A percentile compares a stretch with the other conserved stretches of the same genome.
These are phyloP conservation scores for Cacoxenus indagator DNA, from an alignment of 2,888 invertebrate genomes.

Conservation along the genomic window DNA sequence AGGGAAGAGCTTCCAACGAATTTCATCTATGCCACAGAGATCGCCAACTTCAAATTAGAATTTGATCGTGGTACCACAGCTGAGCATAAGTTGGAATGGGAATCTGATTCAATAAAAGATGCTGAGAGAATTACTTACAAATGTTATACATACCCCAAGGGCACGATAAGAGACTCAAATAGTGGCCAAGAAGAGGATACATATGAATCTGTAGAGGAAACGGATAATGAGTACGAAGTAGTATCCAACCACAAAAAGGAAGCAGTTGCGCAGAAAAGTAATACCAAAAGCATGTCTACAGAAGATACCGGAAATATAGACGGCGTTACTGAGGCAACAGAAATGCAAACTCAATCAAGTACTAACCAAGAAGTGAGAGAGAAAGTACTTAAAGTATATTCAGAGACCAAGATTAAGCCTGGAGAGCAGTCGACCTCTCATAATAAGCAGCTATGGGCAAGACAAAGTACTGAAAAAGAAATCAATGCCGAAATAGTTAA, in stretches of 20 bases:
- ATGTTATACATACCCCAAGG: slow-evolving; percentile 48
- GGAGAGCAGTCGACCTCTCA: no score
- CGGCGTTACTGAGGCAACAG: no score
- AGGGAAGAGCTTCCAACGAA: slow-evolving; percentile 53
- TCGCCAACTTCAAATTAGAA: slow-evolving; percentile 58
- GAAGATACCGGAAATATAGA: no score
- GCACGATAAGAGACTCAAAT: no score
- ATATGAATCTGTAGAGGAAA: background rate
- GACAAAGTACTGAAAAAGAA: background rate
- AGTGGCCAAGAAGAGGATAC: background rate
- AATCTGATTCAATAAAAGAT: slow-evolving; percentile 42
- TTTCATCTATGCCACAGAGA: slow-evolving; percentile 55
- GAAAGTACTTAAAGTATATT: no score
- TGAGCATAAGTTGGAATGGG: slow-evolving; percentile 48
- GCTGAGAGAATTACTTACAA: slow-evolving; percentile 51
- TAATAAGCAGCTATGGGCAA: no score
- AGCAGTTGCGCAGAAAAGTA: no score
- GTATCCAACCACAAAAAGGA: no score
- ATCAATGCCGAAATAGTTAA: background rate
- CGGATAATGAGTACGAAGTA: background rate
- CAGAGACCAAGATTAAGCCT: no score
- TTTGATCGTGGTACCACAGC: slow-evolving; percentile 48
- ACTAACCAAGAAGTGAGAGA: no score
- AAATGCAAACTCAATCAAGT: no score
- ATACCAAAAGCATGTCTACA: no score